phyloP scores from a whole-genome alignment of 2,888 invertebrate species.

The Luffia ferchaultella region DNA sequence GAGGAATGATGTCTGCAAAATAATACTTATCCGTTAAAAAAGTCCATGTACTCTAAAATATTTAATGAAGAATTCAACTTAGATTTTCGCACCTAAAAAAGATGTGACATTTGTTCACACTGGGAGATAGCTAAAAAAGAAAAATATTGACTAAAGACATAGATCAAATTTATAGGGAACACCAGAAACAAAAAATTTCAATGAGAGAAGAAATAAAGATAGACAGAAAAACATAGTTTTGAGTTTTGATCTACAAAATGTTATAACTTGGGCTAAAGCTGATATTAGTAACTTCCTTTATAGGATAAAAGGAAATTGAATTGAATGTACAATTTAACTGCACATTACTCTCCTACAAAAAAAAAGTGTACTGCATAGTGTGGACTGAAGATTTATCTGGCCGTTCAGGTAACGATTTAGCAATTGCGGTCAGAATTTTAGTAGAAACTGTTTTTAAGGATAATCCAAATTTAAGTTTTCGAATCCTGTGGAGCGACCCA shows the following conservation, averaged over 20 bases:
- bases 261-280: slow-evolving; percentile 7
- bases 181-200: no score
- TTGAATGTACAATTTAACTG: slow-evolving; percentile 11
- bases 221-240: slow-evolving; percentile 4
- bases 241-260: slow-evolving; percentile 6
- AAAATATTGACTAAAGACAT: no score
- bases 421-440: slow-evolving; percentile 10
- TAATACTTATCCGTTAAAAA: slow-evolving; percentile 6
- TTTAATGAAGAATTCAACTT: slow-evolving; percentile 11
- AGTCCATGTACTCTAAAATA: slow-evolving; percentile 8
- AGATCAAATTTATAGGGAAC: no score
- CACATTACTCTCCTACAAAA: slow-evolving; percentile 12
- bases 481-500: slow-evolving; percentile 17
- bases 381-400: slow-evolving; percentile 13
- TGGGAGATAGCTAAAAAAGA: slow-evolving; percentile 5
- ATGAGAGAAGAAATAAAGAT: slow-evolving; percentile 6
- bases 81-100: slow-evolving; percentile 9
- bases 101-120: slow-evolving; percentile 9
- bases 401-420: slow-evolving; percentile 14
- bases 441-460: no score
- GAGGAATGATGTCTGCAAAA: slow-evolving; percentile 5
- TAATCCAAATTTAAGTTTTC: slow-evolving; percentile 8
- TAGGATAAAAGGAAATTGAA: slow-evolving; percentile 5
- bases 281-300: slow-evolving; percentile 11
- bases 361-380: slow-evolving; percentile 12